Evolutionary conservation across 2,888 invertebrate species (phyloP), one percentile per base, ranked within the genome.

Genomic region (Ochlodes sylvanus): DNA sequence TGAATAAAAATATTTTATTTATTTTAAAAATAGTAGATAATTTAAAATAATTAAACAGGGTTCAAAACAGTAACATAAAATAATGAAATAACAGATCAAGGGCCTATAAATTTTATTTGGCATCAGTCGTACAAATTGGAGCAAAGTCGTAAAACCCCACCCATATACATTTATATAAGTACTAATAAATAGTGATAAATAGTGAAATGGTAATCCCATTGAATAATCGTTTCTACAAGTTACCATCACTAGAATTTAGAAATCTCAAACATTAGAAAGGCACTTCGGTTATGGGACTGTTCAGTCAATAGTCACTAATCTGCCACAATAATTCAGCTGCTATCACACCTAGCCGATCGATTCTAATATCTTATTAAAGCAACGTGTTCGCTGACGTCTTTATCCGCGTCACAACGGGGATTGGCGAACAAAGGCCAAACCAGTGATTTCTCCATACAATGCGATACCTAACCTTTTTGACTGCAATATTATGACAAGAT

Each of bases 401-500:
- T 54, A 54, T 32, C n/a, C 27, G 54, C 54, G 14, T 52, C 54
- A 54, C 27, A 38, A 7, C 3, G 19, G 12, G 4, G 54, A 57
- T 57, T 57, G 57, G 57, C 57, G 57, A 41, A 57, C 57, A 57
- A 57, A 57, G 41, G 17, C 50, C 19, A 57, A 41, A 57, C 14
- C 21, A 41, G 57, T 57, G 38, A 41, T 41, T 42, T 41, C 57
- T 57, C 57, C 57, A 57, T 14, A 57, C 57, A 57, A 58, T 58
- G 14, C 58, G 19, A 58, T 15, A 34, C 56, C 38, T 58, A 58
- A 58, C 58, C 58, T 58, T 41, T 52, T 41, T 58, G 42, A 21
- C 42, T 58, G 58, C 58, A 41, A 58, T 58, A 58, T 58, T 58
- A n/a, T 58, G 58, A 58, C 58, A 58, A 58, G 58, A 58, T 58